phyloP scores from a whole-genome alignment of 2,888 invertebrate species.

The Dermolepida albohirtum region DNA sequence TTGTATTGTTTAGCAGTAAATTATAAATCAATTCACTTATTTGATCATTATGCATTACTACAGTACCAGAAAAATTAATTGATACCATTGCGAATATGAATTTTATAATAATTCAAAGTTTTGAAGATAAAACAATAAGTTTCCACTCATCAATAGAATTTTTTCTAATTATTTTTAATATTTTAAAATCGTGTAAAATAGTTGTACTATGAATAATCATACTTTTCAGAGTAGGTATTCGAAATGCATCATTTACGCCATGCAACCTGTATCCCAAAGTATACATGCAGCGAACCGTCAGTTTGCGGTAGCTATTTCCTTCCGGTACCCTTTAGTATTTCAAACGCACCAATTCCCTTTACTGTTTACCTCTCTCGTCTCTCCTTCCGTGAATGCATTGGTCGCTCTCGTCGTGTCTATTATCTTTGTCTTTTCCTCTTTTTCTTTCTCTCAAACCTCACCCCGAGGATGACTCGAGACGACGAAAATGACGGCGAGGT shows the following conservation, averaged over 20 bases:
- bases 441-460: constrained; percentile 8
- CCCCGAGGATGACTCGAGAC: constrained; percentile 12
- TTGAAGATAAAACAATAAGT: too few species aligned
- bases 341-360: constrained; percentile 14
- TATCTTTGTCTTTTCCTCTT: constrained; percentile 7
- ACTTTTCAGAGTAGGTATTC: too few species aligned
- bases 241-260: neutral
- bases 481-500: constrained; percentile 13
- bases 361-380: neutral
- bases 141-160: too few species aligned
- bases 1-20: too few species aligned
- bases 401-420: neutral
- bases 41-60: too few species aligned
- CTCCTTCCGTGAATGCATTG: constrained; percentile 3
- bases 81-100: too few species aligned
- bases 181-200: too few species aligned
- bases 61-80: too few species aligned
- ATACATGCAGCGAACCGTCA: constrained; percentile 11
- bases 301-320: constrained; percentile 36
- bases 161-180: too few species aligned
- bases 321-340: constrained; percentile 37
- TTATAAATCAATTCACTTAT: too few species aligned
- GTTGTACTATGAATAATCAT: too few species aligned
- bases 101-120: too few species aligned
- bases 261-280: constrained; percentile 11